Conservation (phyloP, 2,797 vertebrate species). For the Gymnoscopelus braueri region DNA sequence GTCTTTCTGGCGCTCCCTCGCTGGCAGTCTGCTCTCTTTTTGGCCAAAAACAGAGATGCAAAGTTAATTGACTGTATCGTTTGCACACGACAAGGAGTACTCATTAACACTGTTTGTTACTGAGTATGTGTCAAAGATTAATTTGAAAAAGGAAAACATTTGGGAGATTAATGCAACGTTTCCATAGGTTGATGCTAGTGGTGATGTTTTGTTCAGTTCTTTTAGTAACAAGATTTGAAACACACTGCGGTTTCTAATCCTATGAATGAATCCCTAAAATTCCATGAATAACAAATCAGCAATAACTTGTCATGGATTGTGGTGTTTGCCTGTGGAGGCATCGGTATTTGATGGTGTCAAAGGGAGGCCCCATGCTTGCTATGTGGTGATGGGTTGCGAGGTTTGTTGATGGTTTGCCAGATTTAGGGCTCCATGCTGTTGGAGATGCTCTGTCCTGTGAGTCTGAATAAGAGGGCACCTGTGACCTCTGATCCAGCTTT, state of each 20-base stretch:
- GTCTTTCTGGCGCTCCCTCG: constrained; percentile 83
- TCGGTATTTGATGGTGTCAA: constrained; percentile 58
- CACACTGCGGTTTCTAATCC: background rate
- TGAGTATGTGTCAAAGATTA: constrained; percentile 1
- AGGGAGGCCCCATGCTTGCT: constrained; percentile 46
- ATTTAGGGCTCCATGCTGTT: constrained; percentile 65
- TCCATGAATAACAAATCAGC: constrained; percentile 47
- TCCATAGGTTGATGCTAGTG: background rate
- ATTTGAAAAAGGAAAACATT: background rate
- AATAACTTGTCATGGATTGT: constrained; percentile 28
- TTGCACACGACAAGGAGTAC: constrained; percentile 46
- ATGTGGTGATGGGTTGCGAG: constrained; percentile 56
- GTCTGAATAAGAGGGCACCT: constrained; percentile 84
- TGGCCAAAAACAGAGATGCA: constrained; percentile 88
- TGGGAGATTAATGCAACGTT: no score
- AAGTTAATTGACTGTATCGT: constrained; percentile 87
- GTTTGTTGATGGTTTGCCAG: constrained; percentile 59
- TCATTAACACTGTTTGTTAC: constrained; percentile 18
- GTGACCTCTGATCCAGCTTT: constrained; percentile 77
- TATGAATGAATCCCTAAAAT: constrained; percentile 33
- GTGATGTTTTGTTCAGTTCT: background rate
- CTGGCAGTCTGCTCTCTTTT: constrained; percentile 76
- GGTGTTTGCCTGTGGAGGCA: constrained; percentile 41
- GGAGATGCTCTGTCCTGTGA: constrained; percentile 67
- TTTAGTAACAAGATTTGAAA: constrained; percentile 4